Evolutionary conservation across 2,888 invertebrate genomes (phyloP), one percentile per base, ranked within the genome.

Genomic region (Xylota segnis): DNA sequence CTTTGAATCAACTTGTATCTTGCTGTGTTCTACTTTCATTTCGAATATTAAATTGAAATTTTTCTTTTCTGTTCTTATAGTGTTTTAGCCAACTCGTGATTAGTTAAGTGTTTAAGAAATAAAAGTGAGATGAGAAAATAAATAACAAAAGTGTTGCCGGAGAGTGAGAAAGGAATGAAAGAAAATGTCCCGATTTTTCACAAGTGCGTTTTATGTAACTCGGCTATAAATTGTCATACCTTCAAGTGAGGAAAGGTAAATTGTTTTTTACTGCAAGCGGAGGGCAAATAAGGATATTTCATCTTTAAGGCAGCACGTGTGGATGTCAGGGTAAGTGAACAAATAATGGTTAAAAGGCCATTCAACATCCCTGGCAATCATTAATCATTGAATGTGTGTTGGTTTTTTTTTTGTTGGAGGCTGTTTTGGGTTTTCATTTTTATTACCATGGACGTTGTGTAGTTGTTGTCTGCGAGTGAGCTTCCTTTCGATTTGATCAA

Each of bases 121-220:
- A 50, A 54, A 29, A 54, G 59, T 59, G 59, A 18, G 58, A 34
- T 56, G 32, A 9, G n/a, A 18, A 23, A 27, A 10, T 4, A 10
- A 10, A 34, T 32, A n/a, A 58, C 6, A 6, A 4, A 23, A 50
- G 27, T n/a, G n/a, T n/a, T n/a, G n/a, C n/a, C n/a, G n/a, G n/a
- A n/a, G n/a, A n/a, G n/a, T n/a, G n/a, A n/a, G n/a, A n/a, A n/a
- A n/a, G n/a, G n/a, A n/a, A n/a, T n/a, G 23, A 23, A 23, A 7
- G 5, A 54, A 29, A 56, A 40, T 54, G 27, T 54, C 6, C 10
- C 9, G 32, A 43, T 18, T 27, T n/a, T 43, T 40, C 40, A 27
- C 18, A 59, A 59, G 59, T 59, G 59, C 23, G 40, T 14, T 59
- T 59, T 59, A 59, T 59, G 40, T 59, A 59, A 59, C 14, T 9